phyloP scores from a whole-genome alignment of 1,140 invertebrate species.

The Drosophila parvula region DNA sequence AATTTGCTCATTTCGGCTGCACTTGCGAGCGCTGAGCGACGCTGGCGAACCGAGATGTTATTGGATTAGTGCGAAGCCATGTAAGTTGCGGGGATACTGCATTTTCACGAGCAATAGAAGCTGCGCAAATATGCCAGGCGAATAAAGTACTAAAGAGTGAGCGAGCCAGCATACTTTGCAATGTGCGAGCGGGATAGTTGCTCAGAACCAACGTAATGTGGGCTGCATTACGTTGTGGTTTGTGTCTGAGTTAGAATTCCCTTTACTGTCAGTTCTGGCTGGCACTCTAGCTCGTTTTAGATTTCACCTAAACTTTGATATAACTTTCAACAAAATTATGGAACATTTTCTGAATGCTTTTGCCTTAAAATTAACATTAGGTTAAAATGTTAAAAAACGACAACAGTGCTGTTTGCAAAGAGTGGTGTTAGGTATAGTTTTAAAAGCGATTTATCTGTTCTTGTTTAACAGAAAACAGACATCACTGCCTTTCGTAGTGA shows the following conservation, averaged over 20 bases:
- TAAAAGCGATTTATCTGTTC: background rate
- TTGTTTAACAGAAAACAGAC: background rate
- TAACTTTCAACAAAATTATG: background rate
- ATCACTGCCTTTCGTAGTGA: background rate
- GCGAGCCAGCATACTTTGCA: constrained; percentile 32
- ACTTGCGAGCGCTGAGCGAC: constrained; percentile 23
- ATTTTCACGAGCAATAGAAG: constrained; percentile 17
- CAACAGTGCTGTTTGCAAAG: background rate
- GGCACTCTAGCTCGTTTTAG: background rate
- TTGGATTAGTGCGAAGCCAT: constrained; percentile 40
- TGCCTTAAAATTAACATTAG: background rate
- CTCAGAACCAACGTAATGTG: background rate
- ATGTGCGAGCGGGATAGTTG: constrained; percentile 26
- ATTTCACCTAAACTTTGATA: background rate
- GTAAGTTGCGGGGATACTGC: constrained; percentile 46
- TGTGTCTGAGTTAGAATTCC: background rate
- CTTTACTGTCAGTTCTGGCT: background rate
- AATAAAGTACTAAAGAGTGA: constrained; percentile 41
- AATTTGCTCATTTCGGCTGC: constrained; percentile 48
- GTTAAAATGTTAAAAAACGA: background rate
- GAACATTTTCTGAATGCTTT: background rate
- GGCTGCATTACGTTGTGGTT: constrained; percentile 19
- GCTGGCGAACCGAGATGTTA: constrained; percentile 42
- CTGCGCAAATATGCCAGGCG: constrained; percentile 30
- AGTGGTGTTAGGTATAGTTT: background rate